phyloP scores from a whole-genome alignment of 2,797 vertebrate species.

The Telmatherina bonti region DNA sequence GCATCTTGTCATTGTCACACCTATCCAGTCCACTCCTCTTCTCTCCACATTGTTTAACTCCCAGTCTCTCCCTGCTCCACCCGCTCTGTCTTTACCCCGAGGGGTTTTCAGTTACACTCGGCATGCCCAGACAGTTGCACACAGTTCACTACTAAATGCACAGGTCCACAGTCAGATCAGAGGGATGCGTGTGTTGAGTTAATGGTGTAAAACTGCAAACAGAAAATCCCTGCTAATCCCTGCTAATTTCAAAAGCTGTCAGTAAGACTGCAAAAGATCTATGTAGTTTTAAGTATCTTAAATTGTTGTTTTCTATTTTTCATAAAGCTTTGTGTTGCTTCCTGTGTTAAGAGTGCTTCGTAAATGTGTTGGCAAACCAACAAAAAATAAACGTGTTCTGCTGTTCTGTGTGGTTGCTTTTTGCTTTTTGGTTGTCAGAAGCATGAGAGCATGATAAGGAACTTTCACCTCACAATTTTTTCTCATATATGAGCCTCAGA shows the following conservation, averaged over 20 bases:
- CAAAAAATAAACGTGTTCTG: background rate
- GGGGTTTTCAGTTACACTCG: conserved; percentile 47
- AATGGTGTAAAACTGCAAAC: conserved; percentile 22
- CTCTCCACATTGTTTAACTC: conserved; percentile 32
- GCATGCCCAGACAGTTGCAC: conserved; percentile 71
- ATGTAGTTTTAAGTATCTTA: background rate
- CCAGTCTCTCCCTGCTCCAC: conserved; percentile 10
- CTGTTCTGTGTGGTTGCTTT: conserved; percentile 24
- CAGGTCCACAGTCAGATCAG: conserved; percentile 46
- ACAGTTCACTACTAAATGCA: conserved; percentile 35
- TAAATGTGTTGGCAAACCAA: too few species aligned
- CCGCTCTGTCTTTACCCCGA: conserved; percentile 33
- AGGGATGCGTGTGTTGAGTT: background rate
- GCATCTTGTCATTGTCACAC: conserved; percentile 42
- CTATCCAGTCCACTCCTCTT: conserved; percentile 16
- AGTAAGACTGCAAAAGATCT: background rate
- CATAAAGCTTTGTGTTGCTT: too few species aligned
- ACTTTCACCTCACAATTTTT: too few species aligned
- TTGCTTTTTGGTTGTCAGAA: background rate
- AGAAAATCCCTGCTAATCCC: conserved; percentile 16
- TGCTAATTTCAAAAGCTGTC: conserved; percentile 6
- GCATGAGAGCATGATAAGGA: too few species aligned
- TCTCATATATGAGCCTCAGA: too few species aligned
- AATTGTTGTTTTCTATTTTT: too few species aligned
- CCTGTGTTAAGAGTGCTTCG: too few species aligned